Evolutionary conservation across 2,888 invertebrate species (phyloP).

Genomic region (Linnaemya vulpina): DNA sequence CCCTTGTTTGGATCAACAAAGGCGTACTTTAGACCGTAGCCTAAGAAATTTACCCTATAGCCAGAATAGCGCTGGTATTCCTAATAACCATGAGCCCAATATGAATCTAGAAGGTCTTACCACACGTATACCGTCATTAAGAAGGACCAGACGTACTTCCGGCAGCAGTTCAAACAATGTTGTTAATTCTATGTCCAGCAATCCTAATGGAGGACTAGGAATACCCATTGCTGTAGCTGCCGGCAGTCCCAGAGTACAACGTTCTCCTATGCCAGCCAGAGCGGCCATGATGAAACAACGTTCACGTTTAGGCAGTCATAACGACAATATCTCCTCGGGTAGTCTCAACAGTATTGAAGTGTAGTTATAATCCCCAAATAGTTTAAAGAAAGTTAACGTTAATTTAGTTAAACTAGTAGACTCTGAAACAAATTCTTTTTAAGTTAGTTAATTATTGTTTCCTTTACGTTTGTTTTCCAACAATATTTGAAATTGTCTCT

Average conservation of each 20-base stretch:
- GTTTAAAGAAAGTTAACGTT: constrained; percentile 8
- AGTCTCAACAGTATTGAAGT: constrained; percentile 84
- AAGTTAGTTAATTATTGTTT: constrained; percentile 20
- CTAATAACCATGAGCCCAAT: constrained; percentile 72
- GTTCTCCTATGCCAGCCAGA: constrained; percentile 82
- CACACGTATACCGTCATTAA: constrained; percentile 80
- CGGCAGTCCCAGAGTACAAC: constrained; percentile 82
- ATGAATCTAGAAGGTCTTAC: constrained; percentile 77
- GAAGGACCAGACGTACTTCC: constrained; percentile 80
- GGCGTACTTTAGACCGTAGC: constrained; percentile 80
- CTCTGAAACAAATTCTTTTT: neutral
- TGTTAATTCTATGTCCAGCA: constrained; percentile 41
- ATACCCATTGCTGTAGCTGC: constrained; percentile 80
- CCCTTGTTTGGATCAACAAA: constrained; percentile 79
- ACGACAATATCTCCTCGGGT: constrained; percentile 83
- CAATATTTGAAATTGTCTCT: too few species aligned
- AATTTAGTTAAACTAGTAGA: constrained; percentile 30
- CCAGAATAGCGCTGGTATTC: constrained; percentile 39
- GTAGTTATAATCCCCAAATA: constrained; percentile 61
- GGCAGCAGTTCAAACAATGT: constrained; percentile 76
- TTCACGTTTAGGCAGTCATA: constrained; percentile 82
- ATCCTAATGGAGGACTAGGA: constrained; percentile 77
- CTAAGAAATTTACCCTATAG: constrained; percentile 78
- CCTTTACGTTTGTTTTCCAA: too few species aligned
- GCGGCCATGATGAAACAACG: constrained; percentile 79